Base-by-base conservation (phyloP, 1,140 invertebrate species). In the Dinoponera quadriceps region DNA sequence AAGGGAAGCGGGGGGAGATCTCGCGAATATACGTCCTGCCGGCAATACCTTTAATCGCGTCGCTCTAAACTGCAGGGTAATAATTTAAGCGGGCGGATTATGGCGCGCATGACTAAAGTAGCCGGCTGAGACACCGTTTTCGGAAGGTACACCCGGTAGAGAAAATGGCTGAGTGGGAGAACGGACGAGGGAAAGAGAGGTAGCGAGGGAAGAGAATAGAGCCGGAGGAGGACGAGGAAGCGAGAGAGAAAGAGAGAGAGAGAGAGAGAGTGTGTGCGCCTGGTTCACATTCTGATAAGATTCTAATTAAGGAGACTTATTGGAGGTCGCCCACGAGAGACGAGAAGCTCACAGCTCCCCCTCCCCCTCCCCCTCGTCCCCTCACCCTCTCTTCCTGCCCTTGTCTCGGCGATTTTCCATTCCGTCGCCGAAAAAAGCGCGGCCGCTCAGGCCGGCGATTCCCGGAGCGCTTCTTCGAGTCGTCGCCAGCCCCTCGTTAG, bases 231-330 rank as follows among this genome's bases (percentile, higher is more conserved):
- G 38, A 44, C 4, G 22, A 62, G 22, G 5, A 22, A 62, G 13
- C 25, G 60, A 62, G 4, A 22, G 16, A 9, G 38, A 44, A 9
- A 44, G 9, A 44, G 38, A 44, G 38, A 44, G 38, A 44, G 38
- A 44, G 38, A 62, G 25, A 62, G 25, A 9, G 3, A 44, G 11
- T 27, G 22, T 16, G 14, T 38, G 77, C 72, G 88, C 68, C 85
- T 89, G 86, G 84, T 55, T 68, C 63, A 63, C 77, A 84, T 84
- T 63, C 83, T 80, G 86, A 90, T 88, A 89, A 89, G 83, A 86
- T 87, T 89, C 84, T 83, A 90, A 89, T 90, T 91, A 89, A 88
- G 83, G 49, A 85, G 87, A 87, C 83, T 88, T 86, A 85, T 85
- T 83, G 54, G 49, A 57, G 83, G 54, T 83, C 59, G 81, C 48